Base-by-base conservation (phyloP, 1,140 invertebrate genomes). In the Leguminivora glycinivorella region DNA sequence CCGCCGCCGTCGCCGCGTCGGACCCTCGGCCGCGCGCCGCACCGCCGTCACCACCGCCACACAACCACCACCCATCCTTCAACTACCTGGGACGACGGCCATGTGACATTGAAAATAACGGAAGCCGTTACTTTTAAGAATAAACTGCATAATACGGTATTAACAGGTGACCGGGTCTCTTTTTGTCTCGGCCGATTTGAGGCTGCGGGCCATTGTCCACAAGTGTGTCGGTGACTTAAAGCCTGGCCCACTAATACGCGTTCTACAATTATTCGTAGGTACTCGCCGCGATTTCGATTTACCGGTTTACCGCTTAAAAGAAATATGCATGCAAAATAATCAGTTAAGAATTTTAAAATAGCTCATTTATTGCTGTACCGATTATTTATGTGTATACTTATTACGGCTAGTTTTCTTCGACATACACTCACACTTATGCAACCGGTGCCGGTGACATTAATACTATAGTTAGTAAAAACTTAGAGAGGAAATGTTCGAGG, bases 131-230 rank as follows among this genome's bases (percentile, higher is more conserved):
- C 6, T 26, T 69, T 34, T 22, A 70, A 69, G 71, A 74, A 76
- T 60, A 77, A 81, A 68, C 70, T 72, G 74, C 43, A 73, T 38
- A 70, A 75, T 77, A 74, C 77, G 73, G 73, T 75, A 81, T 71
- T 75, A 79, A 78, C 52, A 68, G 80, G 83, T 83, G 71, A 85
- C 83, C 81, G 75, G 83, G 85, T 85, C 78, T 77, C 74, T 81
- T 83, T 81, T 84, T 84, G 76, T 80, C 73, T 80, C 58, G n/a
- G 72, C 67, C 67, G 69, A 74, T 81, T 75, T 75, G 74, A 76
- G 75, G 67, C 68, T 76, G 70, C 63, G 31, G 56, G 14, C 69
- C 60, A 78, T 75, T 80, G 73, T 73, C 67, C 68, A 25, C 66
- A 60, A 70, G 25, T 69, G 67, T 70, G 34, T 29, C 58, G 17